These are phyloP conservation scores for Heterodera carotae DNA, from an alignment of 1,140 invertebrate genomes.

Conservation along the genomic window DNA sequence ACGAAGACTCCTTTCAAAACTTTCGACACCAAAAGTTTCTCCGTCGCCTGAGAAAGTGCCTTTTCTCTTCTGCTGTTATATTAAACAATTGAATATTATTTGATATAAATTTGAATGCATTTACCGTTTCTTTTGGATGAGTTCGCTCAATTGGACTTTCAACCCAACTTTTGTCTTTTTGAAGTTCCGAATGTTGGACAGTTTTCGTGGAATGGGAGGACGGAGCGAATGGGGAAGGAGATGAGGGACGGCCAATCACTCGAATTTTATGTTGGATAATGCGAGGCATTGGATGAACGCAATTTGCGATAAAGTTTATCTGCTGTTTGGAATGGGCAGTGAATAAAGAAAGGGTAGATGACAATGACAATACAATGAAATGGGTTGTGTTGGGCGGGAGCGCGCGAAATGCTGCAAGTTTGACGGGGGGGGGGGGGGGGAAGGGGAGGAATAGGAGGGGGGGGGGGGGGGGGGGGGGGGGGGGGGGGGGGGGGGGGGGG, in stretches of 20 bases:
- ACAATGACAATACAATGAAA: too few species aligned
- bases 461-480: too few species aligned
- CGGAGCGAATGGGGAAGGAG: neutral
- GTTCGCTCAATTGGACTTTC: neutral
- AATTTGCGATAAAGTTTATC: too few species aligned
- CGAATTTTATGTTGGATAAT: constrained; percentile 20
- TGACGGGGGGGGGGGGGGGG: too few species aligned
- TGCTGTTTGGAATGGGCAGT: too few species aligned
- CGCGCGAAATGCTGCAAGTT: too few species aligned
- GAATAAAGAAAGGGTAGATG: too few species aligned
- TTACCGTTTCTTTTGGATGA: neutral
- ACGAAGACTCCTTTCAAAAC: constrained; percentile 9
- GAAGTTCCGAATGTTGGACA: neutral
- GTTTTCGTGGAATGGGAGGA: neutral
- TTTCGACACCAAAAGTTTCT: constrained; percentile 12
- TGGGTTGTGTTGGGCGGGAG: too few species aligned
- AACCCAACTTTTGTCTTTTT: neutral
- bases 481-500: too few species aligned
- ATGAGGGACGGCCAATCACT: neutral
- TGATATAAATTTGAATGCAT: neutral
- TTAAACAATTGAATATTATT: neutral
- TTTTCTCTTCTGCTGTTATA: neutral
- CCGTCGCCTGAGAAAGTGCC: neutral
- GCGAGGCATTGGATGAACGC: constrained; percentile 2
- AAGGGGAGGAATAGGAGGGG: too few species aligned